Conservation (phyloP, 2,113 vertebrate species). For the Irena cyanogastra region DNA sequence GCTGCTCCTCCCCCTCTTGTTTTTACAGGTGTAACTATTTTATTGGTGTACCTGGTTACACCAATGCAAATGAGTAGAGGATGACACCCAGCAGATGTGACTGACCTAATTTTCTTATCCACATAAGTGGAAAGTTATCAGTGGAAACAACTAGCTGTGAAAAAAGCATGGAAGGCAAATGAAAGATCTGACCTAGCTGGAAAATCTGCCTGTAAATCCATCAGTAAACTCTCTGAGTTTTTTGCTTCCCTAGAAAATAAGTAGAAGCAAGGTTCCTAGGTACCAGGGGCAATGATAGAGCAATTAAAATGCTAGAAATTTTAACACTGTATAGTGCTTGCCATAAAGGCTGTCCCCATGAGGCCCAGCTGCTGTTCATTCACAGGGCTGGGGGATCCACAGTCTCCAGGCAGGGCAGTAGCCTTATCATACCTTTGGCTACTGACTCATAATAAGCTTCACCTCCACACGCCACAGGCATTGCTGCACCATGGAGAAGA, state of each 20-base stretch:
- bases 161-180: background rate
- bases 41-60: background rate
- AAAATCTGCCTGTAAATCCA: background rate
- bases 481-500: background rate
- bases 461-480: background rate
- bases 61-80: background rate
- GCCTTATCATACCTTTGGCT: background rate
- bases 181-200: background rate
- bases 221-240: background rate
- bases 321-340: background rate
- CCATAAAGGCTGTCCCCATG: background rate
- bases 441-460: background rate
- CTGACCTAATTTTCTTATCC: background rate
- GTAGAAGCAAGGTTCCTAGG: background rate
- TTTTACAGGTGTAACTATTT: background rate
- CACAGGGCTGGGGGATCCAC: background rate
- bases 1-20: background rate
- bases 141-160: background rate
- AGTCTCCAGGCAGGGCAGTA: background rate
- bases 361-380: background rate
- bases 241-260: background rate
- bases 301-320: background rate
- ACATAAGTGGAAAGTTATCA: background rate
- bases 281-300: background rate
- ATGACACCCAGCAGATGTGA: background rate